Evolutionary conservation across 2,888 invertebrate genomes (phyloP).

Genomic region (Eupithecia exiguata): DNA sequence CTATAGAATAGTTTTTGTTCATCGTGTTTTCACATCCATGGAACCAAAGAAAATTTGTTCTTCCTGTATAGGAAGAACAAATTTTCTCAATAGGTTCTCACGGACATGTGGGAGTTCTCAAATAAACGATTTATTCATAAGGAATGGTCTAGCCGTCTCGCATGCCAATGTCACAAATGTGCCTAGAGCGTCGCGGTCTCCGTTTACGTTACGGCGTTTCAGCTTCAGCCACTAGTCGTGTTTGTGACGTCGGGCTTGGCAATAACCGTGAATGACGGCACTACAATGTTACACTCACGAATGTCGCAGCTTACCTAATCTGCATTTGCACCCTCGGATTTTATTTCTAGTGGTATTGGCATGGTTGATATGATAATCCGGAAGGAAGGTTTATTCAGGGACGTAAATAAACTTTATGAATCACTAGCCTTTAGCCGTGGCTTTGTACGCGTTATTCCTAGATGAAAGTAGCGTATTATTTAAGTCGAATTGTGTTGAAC

Average conservation of each 20-base stretch:
- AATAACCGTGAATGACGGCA: conserved; percentile 66
- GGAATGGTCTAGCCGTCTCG: neutral
- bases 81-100: no score
- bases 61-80: no score
- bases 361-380: neutral
- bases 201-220: conserved; percentile 58
- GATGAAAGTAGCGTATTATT: neutral
- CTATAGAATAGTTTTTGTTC: no score
- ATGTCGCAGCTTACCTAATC: conserved; percentile 7
- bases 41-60: no score
- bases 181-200: conserved; percentile 58
- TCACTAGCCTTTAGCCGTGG: neutral
- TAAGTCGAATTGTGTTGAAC: neutral
- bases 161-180: conserved; percentile 13
- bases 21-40: no score
- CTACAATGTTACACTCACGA: conserved; percentile 58
- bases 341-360: neutral
- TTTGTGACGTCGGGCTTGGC: conserved; percentile 59
- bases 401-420: neutral
- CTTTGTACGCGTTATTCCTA: neutral
- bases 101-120: no score
- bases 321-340: conserved; percentile 10
- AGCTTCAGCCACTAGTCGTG: conserved; percentile 62
- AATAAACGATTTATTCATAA: neutral
- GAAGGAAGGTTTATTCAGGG: neutral